Base-by-base conservation (phyloP, 2,888 invertebrate species). In the Epicampocera succincta region DNA sequence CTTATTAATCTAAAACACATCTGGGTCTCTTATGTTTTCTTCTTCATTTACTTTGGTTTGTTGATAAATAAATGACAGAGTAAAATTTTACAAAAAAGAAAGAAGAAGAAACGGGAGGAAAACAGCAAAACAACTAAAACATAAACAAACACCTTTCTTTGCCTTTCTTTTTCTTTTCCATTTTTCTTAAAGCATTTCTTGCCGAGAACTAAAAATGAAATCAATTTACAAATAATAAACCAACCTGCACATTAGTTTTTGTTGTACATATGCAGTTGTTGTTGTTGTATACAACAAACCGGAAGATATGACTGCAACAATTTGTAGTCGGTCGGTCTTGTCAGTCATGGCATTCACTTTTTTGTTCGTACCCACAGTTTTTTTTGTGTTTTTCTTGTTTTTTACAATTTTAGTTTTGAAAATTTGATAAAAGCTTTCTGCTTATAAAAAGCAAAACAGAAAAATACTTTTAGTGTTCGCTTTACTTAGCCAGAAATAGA, bases 61-160 rank as follows among this genome's bases (percentile, higher is more conserved):
- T 71, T 71, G 50, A 42, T 65, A 72, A 78, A 78, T 78, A 65
- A 78, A 78, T 72, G 58, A n/a, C 42, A 21, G 29, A 44, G 42
- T 29, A 68, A 52, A 25, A 40, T 9, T 17, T 48, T 46, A 29
- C 11, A 66, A 21, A 46, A 46, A 61, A 54, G 40, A 29, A 52
- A 17, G n/a, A 58, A 21, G 2, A 52, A 21, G 2, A 15, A n/a
- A n/a, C n/a, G n/a, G n/a, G n/a, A n/a, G n/a, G n/a, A n/a, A n/a
- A n/a, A n/a, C n/a, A n/a, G n/a, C n/a, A n/a, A n/a, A n/a, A n/a
- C n/a, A 56, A 40, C 15, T 42, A n/a, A 40, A n/a, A 52, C 50
- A 65, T 38, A 56, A 33, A 60, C 19, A 68, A 68, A 68, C 68
- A 61, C 44, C 44, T 76, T 71, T 33, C 33, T 9, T 33, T 33